phyloP scores from a whole-genome alignment of 2,797 vertebrate species.

The Micromesistius poutassou region DNA sequence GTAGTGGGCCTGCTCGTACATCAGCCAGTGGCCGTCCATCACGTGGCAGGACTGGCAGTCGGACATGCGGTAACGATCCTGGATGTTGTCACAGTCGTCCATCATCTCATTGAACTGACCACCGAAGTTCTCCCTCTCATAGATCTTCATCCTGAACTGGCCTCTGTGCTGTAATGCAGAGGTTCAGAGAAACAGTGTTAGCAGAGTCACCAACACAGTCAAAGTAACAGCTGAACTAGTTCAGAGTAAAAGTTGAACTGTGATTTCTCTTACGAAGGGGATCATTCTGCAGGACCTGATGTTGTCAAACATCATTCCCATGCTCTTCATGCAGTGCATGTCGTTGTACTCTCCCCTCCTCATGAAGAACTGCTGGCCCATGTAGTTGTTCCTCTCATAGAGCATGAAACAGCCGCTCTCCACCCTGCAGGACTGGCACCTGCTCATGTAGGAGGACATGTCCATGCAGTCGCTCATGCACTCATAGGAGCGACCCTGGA shows the following conservation, averaged over 20 bases:
- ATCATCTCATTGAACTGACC: no score
- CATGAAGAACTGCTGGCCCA: slow-evolving; percentile 33
- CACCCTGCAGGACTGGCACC: slow-evolving; percentile 21
- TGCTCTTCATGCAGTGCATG: not conserved
- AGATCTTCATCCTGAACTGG: no score
- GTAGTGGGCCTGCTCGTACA: slow-evolving; percentile 55
- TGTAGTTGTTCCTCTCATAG: slow-evolving; percentile 43
- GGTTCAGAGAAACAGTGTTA: not conserved
- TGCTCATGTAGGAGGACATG: not conserved
- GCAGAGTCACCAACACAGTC: no score
- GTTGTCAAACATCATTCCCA: slow-evolving; percentile 30
- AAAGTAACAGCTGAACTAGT: no score
- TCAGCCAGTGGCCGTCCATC: slow-evolving; percentile 58
- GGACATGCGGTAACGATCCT: no score
- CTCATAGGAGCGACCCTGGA: no score
- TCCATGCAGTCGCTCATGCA: no score
- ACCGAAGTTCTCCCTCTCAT: no score
- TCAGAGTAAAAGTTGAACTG: no score
- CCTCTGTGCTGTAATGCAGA: no score
- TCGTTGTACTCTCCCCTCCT: slow-evolving; percentile 70
- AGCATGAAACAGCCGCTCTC: slow-evolving; percentile 2
- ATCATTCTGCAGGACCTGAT: not conserved
- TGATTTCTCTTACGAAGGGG: not conserved
- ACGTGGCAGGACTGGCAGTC: no score
- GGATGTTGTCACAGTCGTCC: no score